Percentiles rank a stretch among this genome's conserved stretches.
These are phyloP conservation scores for Thalassoma bifasciatum DNA, from an alignment of 2,113 vertebrate species.

Conservation along the genomic window DNA sequence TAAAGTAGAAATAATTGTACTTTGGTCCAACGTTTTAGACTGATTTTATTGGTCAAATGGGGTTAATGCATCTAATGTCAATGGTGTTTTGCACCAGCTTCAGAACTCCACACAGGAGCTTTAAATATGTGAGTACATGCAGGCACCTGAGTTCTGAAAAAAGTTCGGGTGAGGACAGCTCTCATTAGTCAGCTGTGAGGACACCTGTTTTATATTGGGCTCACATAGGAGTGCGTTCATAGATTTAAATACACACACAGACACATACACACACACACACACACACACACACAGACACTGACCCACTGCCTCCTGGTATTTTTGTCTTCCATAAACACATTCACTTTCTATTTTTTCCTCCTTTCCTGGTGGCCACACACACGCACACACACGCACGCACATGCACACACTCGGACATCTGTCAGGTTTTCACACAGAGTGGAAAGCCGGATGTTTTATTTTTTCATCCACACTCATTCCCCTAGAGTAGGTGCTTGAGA, in stretches of 20 bases:
- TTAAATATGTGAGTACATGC: neutral
- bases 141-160: neutral
- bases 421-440: conserved; percentile 71
- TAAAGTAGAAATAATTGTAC: too few relatives aligned
- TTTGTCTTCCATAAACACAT: conserved; percentile 19
- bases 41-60: too few relatives aligned
- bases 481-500: conserved; percentile 70
- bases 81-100: too few relatives aligned
- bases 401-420: conserved; percentile 64
- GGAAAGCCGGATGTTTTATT: conserved; percentile 69
- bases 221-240: conserved; percentile 13
- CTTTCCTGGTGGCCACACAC: conserved; percentile 33
- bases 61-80: too few relatives aligned
- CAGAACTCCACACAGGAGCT: neutral
- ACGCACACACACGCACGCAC: conserved; percentile 38
- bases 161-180: conserved; percentile 5
- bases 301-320: conserved; percentile 24
- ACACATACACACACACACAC: conserved; percentile 3
- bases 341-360: conserved; percentile 12
- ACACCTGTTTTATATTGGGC: conserved; percentile 42
- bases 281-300: conserved; percentile 18
- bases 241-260: neutral
- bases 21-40: too few relatives aligned
- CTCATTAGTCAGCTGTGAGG: conserved; percentile 32
- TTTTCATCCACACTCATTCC: conserved; percentile 68